These are phyloP conservation scores for Lordiphosa mommai DNA, from an alignment of 1,140 invertebrate species.

Conservation along the genomic window DNA sequence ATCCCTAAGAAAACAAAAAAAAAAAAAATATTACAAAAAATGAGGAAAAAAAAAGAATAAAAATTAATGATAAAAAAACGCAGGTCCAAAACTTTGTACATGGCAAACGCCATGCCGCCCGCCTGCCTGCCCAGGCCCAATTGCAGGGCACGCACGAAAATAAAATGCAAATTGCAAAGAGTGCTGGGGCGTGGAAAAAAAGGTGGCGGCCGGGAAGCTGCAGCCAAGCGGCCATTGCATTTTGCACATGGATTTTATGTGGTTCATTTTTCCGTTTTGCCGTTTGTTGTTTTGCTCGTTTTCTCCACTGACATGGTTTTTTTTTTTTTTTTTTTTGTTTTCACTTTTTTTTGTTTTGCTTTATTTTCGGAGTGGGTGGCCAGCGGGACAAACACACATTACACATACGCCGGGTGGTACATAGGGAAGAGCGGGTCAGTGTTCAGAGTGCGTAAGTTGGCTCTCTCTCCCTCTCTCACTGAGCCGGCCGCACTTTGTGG, in stretches of 20 bases:
- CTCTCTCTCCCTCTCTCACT: not conserved
- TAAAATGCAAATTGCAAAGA: constrained; percentile 62
- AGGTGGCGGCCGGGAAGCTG: not conserved
- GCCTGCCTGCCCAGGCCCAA: constrained; percentile 1
- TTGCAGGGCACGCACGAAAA: constrained; percentile 64
- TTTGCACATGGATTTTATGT: constrained; percentile 54
- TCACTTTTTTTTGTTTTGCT: constrained; percentile 71
- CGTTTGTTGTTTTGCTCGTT: constrained; percentile 65
- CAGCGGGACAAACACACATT: constrained; percentile 29
- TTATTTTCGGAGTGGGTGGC: constrained; percentile 48
- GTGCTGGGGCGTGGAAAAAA: not conserved
- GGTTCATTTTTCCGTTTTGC: constrained; percentile 66
- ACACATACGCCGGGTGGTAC: constrained; percentile 45
- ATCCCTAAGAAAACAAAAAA: constrained; percentile 38
- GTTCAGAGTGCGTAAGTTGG: constrained; percentile 32
- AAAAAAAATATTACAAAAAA: constrained; percentile 13
- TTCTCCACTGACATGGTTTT: constrained; percentile 74
- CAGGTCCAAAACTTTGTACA: constrained; percentile 54
- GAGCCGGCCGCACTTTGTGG: not conserved
- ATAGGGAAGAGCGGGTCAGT: not conserved
- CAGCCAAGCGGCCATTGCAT: constrained; percentile 62
- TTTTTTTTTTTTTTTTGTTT: constrained; percentile 43
- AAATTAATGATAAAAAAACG: constrained; percentile 25
- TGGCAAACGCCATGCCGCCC: not conserved
- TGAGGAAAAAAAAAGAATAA: constrained; percentile 41